A percentile compares a stretch with the other conserved stretches of the same genome.
These are phyloP conservation scores for Tenthredo amoena DNA, from an alignment of 2,888 invertebrate genomes.

Conservation along the genomic window DNA sequence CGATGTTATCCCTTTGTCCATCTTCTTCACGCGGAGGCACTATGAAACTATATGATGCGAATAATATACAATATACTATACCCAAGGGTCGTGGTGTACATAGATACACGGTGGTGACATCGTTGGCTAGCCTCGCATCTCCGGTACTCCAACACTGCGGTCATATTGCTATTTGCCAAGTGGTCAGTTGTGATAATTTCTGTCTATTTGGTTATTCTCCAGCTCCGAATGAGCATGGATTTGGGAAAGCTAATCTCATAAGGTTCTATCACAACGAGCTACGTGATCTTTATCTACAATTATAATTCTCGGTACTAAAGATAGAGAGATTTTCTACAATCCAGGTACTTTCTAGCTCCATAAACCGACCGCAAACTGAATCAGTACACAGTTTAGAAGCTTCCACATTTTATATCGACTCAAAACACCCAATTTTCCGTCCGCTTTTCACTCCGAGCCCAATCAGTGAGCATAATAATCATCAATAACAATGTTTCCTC, in stretches of 20 bases:
- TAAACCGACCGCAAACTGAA: not conserved
- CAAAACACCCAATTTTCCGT: not conserved
- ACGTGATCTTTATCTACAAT: not conserved
- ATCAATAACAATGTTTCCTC: not conserved
- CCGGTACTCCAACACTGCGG: constrained; percentile 51
- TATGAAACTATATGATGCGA: not conserved
- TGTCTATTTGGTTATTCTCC: constrained; percentile 66
- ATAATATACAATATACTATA: not conserved
- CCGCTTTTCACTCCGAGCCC: not conserved
- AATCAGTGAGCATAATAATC: not conserved
- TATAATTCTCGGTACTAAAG: not conserved
- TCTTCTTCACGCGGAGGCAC: not conserved
- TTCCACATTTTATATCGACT: not conserved
- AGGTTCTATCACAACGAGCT: not conserved
- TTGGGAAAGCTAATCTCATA: constrained; percentile 53
- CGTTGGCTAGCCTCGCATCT: constrained; percentile 12
- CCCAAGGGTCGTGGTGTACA: not conserved
- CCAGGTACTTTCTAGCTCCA: not conserved
- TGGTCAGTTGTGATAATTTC: constrained; percentile 70
- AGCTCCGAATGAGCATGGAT: constrained; percentile 64
- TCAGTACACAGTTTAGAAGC: not conserved
- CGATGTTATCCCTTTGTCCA: not conserved
- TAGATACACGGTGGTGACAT: not conserved
- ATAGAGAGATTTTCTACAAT: not conserved
- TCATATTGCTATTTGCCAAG: constrained; percentile 69